phyloP scores from a whole-genome alignment of 2,888 invertebrate species.

The Melikaiella ostensackeni region DNA sequence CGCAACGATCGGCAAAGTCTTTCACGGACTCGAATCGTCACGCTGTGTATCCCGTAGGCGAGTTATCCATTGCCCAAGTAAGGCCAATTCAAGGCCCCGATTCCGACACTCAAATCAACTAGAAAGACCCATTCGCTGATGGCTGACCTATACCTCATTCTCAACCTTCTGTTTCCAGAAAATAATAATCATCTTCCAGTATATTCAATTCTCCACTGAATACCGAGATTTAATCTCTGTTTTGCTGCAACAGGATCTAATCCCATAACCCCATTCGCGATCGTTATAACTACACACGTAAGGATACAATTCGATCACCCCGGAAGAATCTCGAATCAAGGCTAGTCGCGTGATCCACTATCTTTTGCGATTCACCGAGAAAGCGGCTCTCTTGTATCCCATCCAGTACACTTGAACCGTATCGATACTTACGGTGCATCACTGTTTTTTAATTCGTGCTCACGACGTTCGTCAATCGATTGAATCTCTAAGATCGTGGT shows the following conservation, averaged over 20 bases:
- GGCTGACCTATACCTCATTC: background rate
- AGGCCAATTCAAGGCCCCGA: conserved; percentile 30
- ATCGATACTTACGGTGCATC: conserved; percentile 22
- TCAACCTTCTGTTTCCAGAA: background rate
- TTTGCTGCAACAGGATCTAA: conserved; percentile 3
- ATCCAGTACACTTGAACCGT: conserved; percentile 1
- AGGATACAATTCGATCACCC: conserved; percentile 5
- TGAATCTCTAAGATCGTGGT: conserved; percentile 21
- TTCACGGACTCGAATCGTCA: conserved; percentile 31
- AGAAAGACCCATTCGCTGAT: background rate
- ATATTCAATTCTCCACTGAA: too few species aligned
- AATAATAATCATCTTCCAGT: background rate
- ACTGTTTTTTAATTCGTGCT: conserved; percentile 1
- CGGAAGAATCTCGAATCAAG: conserved; percentile 36
- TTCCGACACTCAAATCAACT: background rate
- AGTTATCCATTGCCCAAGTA: conserved; percentile 45
- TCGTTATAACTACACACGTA: conserved; percentile 13
- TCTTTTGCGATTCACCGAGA: conserved; percentile 15
- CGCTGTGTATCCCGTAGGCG: conserved; percentile 27
- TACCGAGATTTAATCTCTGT: background rate
- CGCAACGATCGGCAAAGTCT: conserved; percentile 30
- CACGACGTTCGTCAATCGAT: conserved; percentile 36
- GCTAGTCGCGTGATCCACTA: conserved; percentile 9
- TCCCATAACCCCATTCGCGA: conserved; percentile 5
- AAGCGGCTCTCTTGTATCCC: conserved; percentile 4